Base-by-base conservation (phyloP, 1,140 invertebrate genomes). In the Ceratitis capitata region DNA sequence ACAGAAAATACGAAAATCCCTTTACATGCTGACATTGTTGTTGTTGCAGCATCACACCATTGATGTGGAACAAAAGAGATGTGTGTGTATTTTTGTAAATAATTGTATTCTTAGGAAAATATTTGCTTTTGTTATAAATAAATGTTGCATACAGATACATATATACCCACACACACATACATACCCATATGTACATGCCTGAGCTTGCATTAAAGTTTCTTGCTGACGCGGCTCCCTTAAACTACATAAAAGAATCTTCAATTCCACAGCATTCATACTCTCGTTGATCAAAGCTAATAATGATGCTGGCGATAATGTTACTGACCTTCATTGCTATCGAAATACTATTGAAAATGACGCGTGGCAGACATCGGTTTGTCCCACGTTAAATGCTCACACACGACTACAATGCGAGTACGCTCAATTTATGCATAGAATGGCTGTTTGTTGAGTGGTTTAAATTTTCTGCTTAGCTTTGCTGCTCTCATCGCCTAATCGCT, bases 1-100 rank as follows among this genome's bases (percentile, higher is more conserved):
- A 78, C 69, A 78, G 7, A 45, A 47, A 78, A 78, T 32, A n/a
- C 69, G 39, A 42, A 78, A 78, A 47, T 45, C 69, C 69, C 29
- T 39, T 78, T 39, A 78, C 6, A 69, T 35, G 32, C 32, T 19
- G 16, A n/a, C 32, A 69, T 39, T 35, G 32, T 69, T 69, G 32
- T 69, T 69, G 61, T 35, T 69, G 61, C 16, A 16, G 16, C 51
- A 53, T 53, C 14, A 49, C 10, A 19, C 32, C 23, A 69, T 69
- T 69, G 61, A 69, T 69, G 16, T 6, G 29, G 32, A 12, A 35
- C 32, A 69, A 69, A 35, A 53, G 7, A 32, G 23, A 26, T 61
- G 26, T 32, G 26, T n/a, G n/a, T n/a, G n/a, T n/a, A n/a, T 69
- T 69, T 69, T 69, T 69, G 61, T n/a, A 69, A 7, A n/a, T n/a